Evolutionary conservation across 2,797 vertebrate genomes (phyloP), one percentile per base, ranked within the genome.

Genomic region (Muraenolepis orangiensis): DNA sequence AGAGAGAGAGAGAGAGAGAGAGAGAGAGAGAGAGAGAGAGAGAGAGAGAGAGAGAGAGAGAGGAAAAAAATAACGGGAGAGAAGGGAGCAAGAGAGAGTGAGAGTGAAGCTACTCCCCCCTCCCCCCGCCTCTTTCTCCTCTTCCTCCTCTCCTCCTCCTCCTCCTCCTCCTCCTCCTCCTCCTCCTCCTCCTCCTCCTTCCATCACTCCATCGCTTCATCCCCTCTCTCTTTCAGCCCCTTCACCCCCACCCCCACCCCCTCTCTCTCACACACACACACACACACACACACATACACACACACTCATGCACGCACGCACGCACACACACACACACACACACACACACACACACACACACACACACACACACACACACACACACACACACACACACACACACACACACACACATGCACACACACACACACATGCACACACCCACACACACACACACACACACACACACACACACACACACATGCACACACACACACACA

Each of bases 401-500:
- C 32, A 8, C 32, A 34, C 32, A 8, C 32, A 34, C 42, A 20
- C 42, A 51, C 42, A 51, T 18, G 20, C 42, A 46, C 42, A 46
- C 16, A 20, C 16, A 18, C 42, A 46, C 40, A 42, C 40, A 42
- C 40, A 42, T 14, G 18, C 40, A 42, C 40, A 46, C 16, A 81
- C 75, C 83, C 81, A 84, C 76, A 76, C 36, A 70, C 18, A 36
- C 29, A 87, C 87, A 87, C 86, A 79, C 84, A 78, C 79, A 81
- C 83, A 82, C 81, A 75, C 42, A 80, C 79, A 78, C 75, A 79
- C 88, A 84, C 79, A 8, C 79, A 82, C 87, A 86, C 84, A 81
- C 79, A 74, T 77, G 74, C 78, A 78, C 79, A 78, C 83, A 86
- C 87, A 87, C 90, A 88, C 90, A 79, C 84, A 78, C 79, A 81